phyloP scores from a whole-genome alignment of 1,140 invertebrate species.

The Ctenoplectra terminalis region DNA sequence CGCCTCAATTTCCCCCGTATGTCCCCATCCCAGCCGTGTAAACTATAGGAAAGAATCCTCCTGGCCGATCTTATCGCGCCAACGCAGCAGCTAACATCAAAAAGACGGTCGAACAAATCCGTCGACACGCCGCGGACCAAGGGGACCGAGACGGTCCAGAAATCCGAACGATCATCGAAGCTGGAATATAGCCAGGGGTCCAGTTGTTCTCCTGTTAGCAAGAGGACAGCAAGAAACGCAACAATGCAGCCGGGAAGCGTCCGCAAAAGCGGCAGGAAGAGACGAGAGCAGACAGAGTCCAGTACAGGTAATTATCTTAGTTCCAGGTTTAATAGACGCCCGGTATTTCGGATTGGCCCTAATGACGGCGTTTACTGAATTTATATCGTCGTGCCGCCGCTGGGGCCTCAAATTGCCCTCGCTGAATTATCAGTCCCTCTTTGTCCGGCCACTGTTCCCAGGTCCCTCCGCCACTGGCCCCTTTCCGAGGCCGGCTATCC shows the following conservation, averaged over 20 bases:
- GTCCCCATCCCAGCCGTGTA: background rate
- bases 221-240: slow-evolving; percentile 65
- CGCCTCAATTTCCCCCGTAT: background rate
- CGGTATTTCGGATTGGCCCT: slow-evolving; percentile 80
- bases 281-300: slow-evolving; percentile 20
- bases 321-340: slow-evolving; percentile 80
- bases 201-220: background rate
- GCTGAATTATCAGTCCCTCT: slow-evolving; percentile 67
- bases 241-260: slow-evolving; percentile 70
- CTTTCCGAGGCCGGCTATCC: slow-evolving; percentile 43
- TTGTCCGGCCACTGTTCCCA: background rate
- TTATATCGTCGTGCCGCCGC: slow-evolving; percentile 75
- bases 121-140: background rate
- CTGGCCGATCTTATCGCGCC: background rate
- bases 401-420: slow-evolving; percentile 70
- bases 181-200: background rate
- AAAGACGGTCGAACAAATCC: slow-evolving; percentile 16
- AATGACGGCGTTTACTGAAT: slow-evolving; percentile 82
- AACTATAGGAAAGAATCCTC: slow-evolving; percentile 24
- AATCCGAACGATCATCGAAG: background rate
- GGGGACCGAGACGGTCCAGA: too few relatives aligned
- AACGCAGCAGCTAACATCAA: background rate
- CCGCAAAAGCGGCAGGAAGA: slow-evolving; percentile 29
- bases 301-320: slow-evolving; percentile 80
- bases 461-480: background rate